Conservation (phyloP, 35 echinoderm and acorn worm species). For the Heliocidaris tuberculata region DNA sequence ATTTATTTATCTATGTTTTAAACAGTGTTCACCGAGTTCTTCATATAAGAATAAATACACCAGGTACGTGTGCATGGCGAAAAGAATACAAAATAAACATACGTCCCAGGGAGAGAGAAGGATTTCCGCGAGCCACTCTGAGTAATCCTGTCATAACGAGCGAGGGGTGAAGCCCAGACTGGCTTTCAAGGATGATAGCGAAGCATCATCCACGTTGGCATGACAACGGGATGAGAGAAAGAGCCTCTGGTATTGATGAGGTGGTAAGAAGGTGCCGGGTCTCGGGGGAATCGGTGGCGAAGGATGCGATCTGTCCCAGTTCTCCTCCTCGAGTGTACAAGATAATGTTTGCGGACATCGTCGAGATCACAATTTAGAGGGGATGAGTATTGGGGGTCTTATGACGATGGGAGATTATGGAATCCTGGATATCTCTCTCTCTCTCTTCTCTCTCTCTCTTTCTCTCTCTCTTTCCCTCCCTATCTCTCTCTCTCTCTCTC, state of each 20-base stretch:
- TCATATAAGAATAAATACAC: neutral
- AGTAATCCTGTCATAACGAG: neutral
- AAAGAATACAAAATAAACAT: neutral
- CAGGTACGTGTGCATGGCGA: neutral
- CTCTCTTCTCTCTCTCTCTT: neutral
- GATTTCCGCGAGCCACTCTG: neutral
- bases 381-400: neutral
- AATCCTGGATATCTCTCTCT: neutral
- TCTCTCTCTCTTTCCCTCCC: neutral
- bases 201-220: neutral
- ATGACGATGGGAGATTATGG: too few relatives aligned
- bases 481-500: neutral
- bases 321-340: neutral
- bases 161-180: neutral
- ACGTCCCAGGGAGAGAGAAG: neutral
- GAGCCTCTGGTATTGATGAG: neutral
- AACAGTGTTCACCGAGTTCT: neutral
- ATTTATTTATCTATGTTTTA: too few relatives aligned
- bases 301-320: neutral
- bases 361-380: neutral
- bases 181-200: neutral
- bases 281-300: neutral
- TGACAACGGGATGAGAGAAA: neutral
- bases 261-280: constrained; percentile 2
- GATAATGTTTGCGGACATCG: neutral